Base-by-base conservation (phyloP, 23 tunicate genomes). In the Trididemnum clinides region DNA sequence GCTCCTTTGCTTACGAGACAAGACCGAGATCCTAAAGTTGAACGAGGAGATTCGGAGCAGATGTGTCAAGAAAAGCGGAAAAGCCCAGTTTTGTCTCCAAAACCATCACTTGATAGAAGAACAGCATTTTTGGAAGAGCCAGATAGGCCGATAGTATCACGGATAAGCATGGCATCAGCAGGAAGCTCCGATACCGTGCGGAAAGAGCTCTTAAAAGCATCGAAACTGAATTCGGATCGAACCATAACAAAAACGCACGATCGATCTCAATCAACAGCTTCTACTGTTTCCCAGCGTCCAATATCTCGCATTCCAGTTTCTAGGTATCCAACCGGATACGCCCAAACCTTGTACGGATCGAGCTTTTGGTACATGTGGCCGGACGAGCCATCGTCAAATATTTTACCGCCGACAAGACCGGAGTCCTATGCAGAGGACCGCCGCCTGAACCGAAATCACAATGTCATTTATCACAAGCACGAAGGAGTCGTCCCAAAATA, bases 331-430 rank as follows among this genome's bases (percentile, higher is more conserved):
- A 81, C 77, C 3, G 98, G 98, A 12, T 77, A 81, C 51, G 71
- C 88, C 31, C 88, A 89, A 64, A 94, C 98, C 18, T 81, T 89
- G 25, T 94, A 94, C 72, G 98, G 98, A 2, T 33, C 88, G 30
- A 94, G 98, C 64, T 94, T 25, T 71, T 89, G 93, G 91, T 94
- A 63, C 76, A 80, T 87, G 33, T 94, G 98, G 98, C 88, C 94
- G 4, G 82, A 75, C 18, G 64, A 78, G 1, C 33, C 65, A 19
- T 19, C 69, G 6, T 31, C 69, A 4, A 19, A 4, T 7, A 66
- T 15, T 10, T 5, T 1, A 22, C 33, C 77, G 38, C 1, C 28
- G 7, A 34, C 51, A 6, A 59, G 92, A 20, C 90, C 88, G 15
- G 82, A 89, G 29, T 87, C 91, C 31, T 87, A 31, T 82, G 84